Evolutionary conservation across 2,888 invertebrate species (phyloP), one percentile per base, ranked within the genome.

Genomic region (Blastobasis adustella): DNA sequence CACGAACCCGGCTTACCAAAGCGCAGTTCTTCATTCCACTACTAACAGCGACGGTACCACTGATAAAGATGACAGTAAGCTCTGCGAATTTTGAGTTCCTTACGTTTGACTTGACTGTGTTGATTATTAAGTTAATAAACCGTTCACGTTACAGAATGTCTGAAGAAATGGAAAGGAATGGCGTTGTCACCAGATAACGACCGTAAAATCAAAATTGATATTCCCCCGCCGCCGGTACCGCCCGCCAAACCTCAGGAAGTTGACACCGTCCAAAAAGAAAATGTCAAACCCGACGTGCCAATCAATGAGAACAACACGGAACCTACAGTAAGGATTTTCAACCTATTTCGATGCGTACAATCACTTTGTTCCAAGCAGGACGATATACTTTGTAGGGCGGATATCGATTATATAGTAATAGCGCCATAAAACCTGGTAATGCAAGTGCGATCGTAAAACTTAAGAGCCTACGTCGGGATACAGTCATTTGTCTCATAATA

Each of bases 81-180:
- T 38, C 44, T 0, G 45, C 9, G 37, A 37, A 37, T n/a, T 23
- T 38, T 4, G 42, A 6, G 44, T 51, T 49, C 36, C 44, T 45
- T 47, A 8, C 37, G 49, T 45, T 54, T 3, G 23, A 23, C 23
- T 23, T 23, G 23, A 23, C 23, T 23, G 2, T 23, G 1, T 1
- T 23, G 23, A 23, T 23, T 23, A 3, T 23, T 1, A 23, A 23
- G 23, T 23, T 23, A 23, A 23, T 3, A 1, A 23, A 23, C 23
- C 23, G 23, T 23, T 23, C 23, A 23, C 3, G 23, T 23, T 23
- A 23, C 23, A 23, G 23, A 23, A 60, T 91, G 92, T 49, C 82
- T 94, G 65, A 89, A 93, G 64, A 95, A 94, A 83, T 94, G 95
- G 94, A 94, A 94, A 77, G 94, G 93, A 48, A 92, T 93, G 46